Percentiles rank a stretch among this genome's conserved stretches.
phyloP scores from a whole-genome alignment of 2,888 invertebrate genomes.

The Trachelus iudaicus region DNA sequence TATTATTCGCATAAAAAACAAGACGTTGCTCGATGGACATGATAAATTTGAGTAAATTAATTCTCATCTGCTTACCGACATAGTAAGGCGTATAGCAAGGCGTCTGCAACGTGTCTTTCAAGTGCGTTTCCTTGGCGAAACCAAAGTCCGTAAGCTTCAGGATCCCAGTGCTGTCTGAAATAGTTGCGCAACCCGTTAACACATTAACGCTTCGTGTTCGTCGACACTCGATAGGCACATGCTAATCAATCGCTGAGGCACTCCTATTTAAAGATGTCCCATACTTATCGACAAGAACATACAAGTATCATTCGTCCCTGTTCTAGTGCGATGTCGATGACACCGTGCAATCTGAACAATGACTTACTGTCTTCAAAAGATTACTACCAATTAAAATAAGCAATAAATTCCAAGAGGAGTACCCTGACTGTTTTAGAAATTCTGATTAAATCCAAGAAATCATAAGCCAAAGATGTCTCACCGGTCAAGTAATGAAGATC shows the following conservation, averaged over 20 bases:
- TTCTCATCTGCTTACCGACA: constrained; percentile 76
- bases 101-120: constrained; percentile 91
- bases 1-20: background rate
- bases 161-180: constrained; percentile 74
- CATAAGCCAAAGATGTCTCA: background rate
- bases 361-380: background rate
- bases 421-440: background rate
- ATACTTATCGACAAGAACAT: constrained; percentile 15
- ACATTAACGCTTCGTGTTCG: constrained; percentile 22
- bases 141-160: constrained; percentile 99
- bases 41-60: background rate
- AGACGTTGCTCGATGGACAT: background rate
- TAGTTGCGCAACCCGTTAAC: constrained; percentile 23
- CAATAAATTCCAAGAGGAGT: background rate
- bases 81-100: constrained; percentile 99
- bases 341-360: background rate
- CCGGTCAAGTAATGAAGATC: background rate
- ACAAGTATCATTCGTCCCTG: background rate
- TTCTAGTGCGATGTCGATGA: background rate
- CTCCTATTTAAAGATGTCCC: constrained; percentile 33
- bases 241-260: constrained; percentile 24
- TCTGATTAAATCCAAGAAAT: background rate
- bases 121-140: constrained; percentile 94
- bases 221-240: constrained; percentile 11
- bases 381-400: background rate